A percentile compares a stretch with the other conserved stretches of the same genome.
These are phyloP conservation scores for Aporophyla lueneburgensis DNA, from an alignment of 2,888 invertebrate genomes.

Conservation along the genomic window DNA sequence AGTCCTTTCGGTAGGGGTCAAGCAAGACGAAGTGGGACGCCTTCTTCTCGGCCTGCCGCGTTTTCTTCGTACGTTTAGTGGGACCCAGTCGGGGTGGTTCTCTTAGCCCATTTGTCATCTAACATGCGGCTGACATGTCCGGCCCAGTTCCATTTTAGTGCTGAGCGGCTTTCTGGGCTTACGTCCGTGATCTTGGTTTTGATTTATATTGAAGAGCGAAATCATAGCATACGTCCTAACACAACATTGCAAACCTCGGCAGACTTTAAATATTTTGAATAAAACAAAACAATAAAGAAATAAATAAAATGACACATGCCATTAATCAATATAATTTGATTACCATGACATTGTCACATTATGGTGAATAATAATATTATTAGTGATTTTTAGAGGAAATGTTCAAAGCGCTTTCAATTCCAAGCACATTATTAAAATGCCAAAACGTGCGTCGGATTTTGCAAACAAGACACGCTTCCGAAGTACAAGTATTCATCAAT, in stretches of 20 bases:
- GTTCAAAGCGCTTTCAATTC: slow-evolving; percentile 71
- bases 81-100: too few relatives aligned
- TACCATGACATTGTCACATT: slow-evolving; percentile 6
- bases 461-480: slow-evolving; percentile 57
- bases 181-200: not conserved
- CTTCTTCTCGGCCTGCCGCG: too few relatives aligned
- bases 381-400: slow-evolving; percentile 63
- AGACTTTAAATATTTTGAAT: not conserved
- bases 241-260: slow-evolving; percentile 12
- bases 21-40: too few relatives aligned
- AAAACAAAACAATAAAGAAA: not conserved
- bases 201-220: not conserved
- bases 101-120: too few relatives aligned
- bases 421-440: slow-evolving; percentile 67
- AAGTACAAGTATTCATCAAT: slow-evolving; percentile 96
- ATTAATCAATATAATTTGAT: slow-evolving; percentile 1
- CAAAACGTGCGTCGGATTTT: slow-evolving; percentile 57
- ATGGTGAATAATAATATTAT: slow-evolving; percentile 1
- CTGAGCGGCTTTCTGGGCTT: too few relatives aligned
- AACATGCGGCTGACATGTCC: too few relatives aligned
- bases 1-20: too few relatives aligned
- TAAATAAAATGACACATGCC: slow-evolving; percentile 4
- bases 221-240: not conserved
- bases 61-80: too few relatives aligned
- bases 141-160: too few relatives aligned